Base-by-base conservation (phyloP, 1,140 invertebrate species). In the Drosophila pallidifrons region DNA sequence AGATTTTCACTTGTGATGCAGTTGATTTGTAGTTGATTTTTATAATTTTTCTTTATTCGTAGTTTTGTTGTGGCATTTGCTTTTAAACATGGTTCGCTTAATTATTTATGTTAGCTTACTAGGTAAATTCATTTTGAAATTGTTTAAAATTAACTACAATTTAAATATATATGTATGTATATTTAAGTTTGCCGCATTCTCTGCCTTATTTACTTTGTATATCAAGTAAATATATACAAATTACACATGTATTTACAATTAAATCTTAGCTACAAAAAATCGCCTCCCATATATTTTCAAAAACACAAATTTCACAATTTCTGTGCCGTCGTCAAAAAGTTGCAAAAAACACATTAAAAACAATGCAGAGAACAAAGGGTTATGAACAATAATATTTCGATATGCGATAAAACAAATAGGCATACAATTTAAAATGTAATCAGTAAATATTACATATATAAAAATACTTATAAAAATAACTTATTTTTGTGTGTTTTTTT, bases 71-170 rank as follows among this genome's bases (percentile, higher is more conserved):
- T 87, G 77, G 80, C 76, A 83, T 88, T 72, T 77, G 70, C 57
- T 73, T 71, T 73, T 65, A 77, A 77, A 77, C 61, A 77, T 66
- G 46, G 43, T 76, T 68, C 47, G 61, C 57, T 73, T 77, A 73
- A 64, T 72, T 61, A 51, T 38, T 67, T n/a, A n/a, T n/a, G n/a
- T n/a, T 76, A 63, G 73, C 79, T 88, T 88, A 87, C 71, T 79
- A 73, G 45, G 67, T 87, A 82, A 83, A 83, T 86, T 82, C 79
- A 69, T 87, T 76, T 88, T 52, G 79, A 87, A 87, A 87, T 88
- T 88, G 64, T 83, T 88, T 88, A 88, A 89, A 88, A 85, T 89
- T 89, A 88, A 89, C 85, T 88, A 88, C 80, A 80, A 88, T 88
- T 89, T 73, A 75, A 66, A 45, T 71, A 45, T 63, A 58, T 63